Percentiles rank a stretch among this genome's conserved stretches.
phyloP scores from a whole-genome alignment of 2,113 vertebrate species.

The Brachyistius frenatus region DNA sequence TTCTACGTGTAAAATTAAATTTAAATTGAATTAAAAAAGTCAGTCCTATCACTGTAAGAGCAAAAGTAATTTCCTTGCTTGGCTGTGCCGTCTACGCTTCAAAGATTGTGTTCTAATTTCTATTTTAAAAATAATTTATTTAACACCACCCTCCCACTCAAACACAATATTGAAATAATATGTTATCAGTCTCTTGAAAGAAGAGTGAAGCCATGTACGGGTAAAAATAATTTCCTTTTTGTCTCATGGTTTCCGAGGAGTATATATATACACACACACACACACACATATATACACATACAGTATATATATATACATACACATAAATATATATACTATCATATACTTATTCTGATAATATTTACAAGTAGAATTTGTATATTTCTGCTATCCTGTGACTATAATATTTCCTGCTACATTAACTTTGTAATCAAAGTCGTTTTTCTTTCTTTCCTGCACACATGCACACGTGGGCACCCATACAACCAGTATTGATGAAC shows the following conservation, averaged over 20 bases:
- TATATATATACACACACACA: too few species aligned
- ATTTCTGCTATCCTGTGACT: too few species aligned
- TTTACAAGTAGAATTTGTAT: too few species aligned
- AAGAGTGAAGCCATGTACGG: conserved; percentile 3
- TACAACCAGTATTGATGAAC: not conserved
- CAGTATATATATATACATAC: too few species aligned
- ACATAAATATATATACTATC: too few species aligned
- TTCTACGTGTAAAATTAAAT: not conserved
- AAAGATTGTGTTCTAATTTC: not conserved
- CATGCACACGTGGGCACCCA: not conserved
- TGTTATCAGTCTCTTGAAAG: conserved; percentile 3
- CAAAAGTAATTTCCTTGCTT: conserved; percentile 10
- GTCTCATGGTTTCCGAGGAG: not conserved
- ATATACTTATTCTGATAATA: too few species aligned
- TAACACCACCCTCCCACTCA: not conserved
- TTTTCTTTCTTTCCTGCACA: not conserved
- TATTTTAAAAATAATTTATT: not conserved
- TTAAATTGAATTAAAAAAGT: too few species aligned
- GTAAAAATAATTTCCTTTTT: conserved; percentile 19
- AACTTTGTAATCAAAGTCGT: not conserved
- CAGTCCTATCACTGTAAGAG: not conserved
- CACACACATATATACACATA: too few species aligned
- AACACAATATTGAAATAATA: conserved; percentile 10
- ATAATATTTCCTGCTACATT: conserved; percentile 23
- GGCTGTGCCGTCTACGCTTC: not conserved